phyloP scores from a whole-genome alignment of 2,797 vertebrate species.

The Acipenser oxyrinchus region DNA sequence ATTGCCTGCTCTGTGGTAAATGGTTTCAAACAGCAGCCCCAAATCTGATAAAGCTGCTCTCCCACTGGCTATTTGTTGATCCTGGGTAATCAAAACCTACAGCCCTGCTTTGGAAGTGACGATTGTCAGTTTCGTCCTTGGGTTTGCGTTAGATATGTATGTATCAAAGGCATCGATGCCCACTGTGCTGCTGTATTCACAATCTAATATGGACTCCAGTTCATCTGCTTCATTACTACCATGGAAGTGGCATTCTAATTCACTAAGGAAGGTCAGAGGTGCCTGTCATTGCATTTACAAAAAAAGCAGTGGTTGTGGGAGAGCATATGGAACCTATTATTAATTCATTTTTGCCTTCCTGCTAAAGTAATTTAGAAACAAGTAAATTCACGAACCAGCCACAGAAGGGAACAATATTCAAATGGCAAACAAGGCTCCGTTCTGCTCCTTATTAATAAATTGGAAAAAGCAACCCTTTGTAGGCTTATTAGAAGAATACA shows the following conservation, averaged over 20 bases:
- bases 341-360: conserved; percentile 20
- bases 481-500: not conserved
- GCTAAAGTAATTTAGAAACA: conserved; percentile 15
- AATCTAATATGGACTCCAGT: not conserved
- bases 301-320: conserved; percentile 9
- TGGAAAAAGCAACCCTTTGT: not conserved
- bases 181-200: not conserved
- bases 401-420: conserved; percentile 10
- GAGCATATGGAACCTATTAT: conserved; percentile 19
- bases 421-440: conserved; percentile 8
- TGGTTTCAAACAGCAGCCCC: conserved; percentile 12
- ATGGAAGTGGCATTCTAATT: conserved; percentile 15
- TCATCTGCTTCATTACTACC: conserved; percentile 13
- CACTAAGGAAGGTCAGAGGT: conserved; percentile 8
- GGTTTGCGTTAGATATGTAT: not conserved
- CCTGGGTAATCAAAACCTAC: no score
- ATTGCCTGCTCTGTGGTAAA: conserved; percentile 17
- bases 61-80: no score
- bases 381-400: conserved; percentile 10
- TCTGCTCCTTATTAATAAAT: conserved; percentile 6
- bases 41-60: no score
- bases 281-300: conserved; percentile 16
- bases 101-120: not conserved
- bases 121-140: conserved; percentile 10
- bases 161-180: not conserved